Evolutionary conservation across 1,140 invertebrate genomes (phyloP), one percentile per base, ranked within the genome.

Genomic region (Ganaspis sp.): DNA sequence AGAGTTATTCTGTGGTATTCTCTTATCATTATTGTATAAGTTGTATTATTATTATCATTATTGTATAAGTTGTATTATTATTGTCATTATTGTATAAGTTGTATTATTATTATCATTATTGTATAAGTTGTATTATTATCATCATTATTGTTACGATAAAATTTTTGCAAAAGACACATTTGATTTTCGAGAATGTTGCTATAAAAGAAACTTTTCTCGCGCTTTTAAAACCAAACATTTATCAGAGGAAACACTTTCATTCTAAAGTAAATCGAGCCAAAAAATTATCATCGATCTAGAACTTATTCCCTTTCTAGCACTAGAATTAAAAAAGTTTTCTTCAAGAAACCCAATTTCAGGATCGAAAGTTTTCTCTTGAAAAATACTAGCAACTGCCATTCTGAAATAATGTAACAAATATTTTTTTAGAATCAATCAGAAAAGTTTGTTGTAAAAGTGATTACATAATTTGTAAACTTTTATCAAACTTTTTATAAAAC

Each of bases 151-250:
- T 34, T 34, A 34, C 29, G 29, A 3, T 34, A 34, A 34, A n/a
- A n/a, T n/a, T n/a, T n/a, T n/a, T n/a, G n/a, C n/a, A n/a, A n/a
- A n/a, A n/a, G n/a, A n/a, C n/a, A n/a, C n/a, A n/a, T n/a, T n/a
- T n/a, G n/a, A n/a, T n/a, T n/a, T n/a, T n/a, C n/a, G n/a, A n/a
- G n/a, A n/a, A n/a, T n/a, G n/a, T 6, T 49, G n/a, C 17, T 5
- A 15, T 1, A 49, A 49, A 15, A 17, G 15, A 29, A 54, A 75
- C 64, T 70, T 38, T 58, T 78, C 73, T 75, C 40, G 58, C 4
- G 29, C 34, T 49, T 40, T 49, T n/a, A 49, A 49, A 17, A 17
- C 15, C 45, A 49, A 49, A 49, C 45, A 49, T 49, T 49, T 49
- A n/a, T 49, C 45, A 49, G n/a, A 0, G 45, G 17, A n/a, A 49